Percentiles rank a stretch among this genome's conserved stretches.
Conservation (phyloP, 2,888 invertebrate species). For the Boloria selene region DNA sequence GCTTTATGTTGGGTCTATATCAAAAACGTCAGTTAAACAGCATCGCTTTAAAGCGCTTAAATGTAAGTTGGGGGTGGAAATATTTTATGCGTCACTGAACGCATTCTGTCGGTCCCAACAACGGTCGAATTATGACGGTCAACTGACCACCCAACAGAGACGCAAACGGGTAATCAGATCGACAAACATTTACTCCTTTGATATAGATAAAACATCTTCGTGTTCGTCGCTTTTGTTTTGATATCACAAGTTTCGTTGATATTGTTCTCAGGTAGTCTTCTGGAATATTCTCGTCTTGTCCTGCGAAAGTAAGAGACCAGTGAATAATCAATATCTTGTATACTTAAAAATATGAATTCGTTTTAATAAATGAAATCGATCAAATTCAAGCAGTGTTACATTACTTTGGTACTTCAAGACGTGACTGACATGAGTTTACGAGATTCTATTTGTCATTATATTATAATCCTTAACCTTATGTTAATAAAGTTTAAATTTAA, state of each 20-base stretch:
- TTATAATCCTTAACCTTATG: slow-evolving; percentile 12
- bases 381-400: slow-evolving; percentile 31
- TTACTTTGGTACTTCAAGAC: slow-evolving; percentile 38
- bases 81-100: slow-evolving; percentile 79
- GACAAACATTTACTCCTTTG: slow-evolving; percentile 72
- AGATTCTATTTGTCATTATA: slow-evolving; percentile 53
- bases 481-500: slow-evolving; percentile 39
- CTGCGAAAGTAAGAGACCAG: background rate
- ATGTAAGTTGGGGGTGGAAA: slow-evolving; percentile 50
- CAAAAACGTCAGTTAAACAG: background rate
- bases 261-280: slow-evolving; percentile 17
- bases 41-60: slow-evolving; percentile 33
- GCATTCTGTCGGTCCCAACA: slow-evolving; percentile 60
- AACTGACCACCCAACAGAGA: slow-evolving; percentile 68
- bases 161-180: slow-evolving; percentile 72
- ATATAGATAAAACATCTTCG: slow-evolving; percentile 68
- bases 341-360: background rate
- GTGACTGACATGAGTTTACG: slow-evolving; percentile 42
- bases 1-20: slow-evolving; percentile 36
- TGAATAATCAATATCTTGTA: background rate
- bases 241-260: slow-evolving; percentile 12
- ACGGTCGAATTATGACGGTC: slow-evolving; percentile 78
- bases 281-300: background rate
- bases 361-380: slow-evolving; percentile 34
- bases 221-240: slow-evolving; percentile 44